Evolutionary conservation across 2,888 invertebrate genomes (phyloP).

Genomic region (Acholoe squamosa): DNA sequence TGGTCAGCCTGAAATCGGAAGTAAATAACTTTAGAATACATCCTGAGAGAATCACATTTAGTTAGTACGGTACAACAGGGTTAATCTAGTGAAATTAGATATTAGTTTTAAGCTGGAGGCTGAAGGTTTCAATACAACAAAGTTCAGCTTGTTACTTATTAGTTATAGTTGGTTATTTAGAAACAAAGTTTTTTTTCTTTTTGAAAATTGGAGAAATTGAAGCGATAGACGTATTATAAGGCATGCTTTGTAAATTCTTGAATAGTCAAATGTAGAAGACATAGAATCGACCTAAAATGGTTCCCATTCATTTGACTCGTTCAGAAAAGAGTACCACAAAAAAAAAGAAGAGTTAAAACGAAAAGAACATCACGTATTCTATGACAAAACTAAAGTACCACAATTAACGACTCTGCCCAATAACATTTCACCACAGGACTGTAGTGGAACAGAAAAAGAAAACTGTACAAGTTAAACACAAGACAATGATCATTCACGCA

Average conservation of each 20-base stretch:
- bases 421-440: not conserved
- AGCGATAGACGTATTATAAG: not conserved
- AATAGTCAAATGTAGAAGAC: not conserved
- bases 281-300: not conserved
- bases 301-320: too few species aligned
- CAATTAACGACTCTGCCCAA: not conserved
- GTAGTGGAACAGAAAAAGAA: not conserved
- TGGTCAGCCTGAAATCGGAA: slow-evolving; percentile 55
- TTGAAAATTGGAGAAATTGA: not conserved
- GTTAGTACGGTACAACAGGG: not conserved
- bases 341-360: not conserved
- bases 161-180: not conserved
- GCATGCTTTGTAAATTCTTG: not conserved
- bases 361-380: not conserved
- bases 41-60: not conserved
- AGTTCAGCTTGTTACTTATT: not conserved
- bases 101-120: not conserved
- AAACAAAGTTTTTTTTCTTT: not conserved
- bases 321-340: too few species aligned
- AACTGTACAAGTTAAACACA: not conserved
- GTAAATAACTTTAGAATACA: not conserved
- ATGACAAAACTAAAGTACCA: not conserved
- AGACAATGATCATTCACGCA: slow-evolving; percentile 22
- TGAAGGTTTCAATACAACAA: not conserved
- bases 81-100: not conserved